These are phyloP conservation scores for Aphelenchoides bicaudatus DNA, from an alignment of 2,888 invertebrate species.

Conservation along the genomic window DNA sequence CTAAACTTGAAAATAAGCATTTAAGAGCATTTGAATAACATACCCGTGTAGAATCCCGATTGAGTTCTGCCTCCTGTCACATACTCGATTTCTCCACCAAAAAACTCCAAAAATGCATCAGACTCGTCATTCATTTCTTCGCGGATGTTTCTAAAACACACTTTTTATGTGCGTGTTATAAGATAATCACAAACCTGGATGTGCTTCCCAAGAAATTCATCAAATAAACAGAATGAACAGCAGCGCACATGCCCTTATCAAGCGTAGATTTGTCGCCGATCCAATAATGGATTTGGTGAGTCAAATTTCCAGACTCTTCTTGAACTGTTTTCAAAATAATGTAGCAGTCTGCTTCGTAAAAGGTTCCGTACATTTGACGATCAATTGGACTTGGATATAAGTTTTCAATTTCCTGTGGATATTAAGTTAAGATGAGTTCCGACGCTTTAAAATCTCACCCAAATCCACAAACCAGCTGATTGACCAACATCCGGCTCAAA, in stretches of 20 bases:
- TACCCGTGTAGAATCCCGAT: conserved; percentile 92
- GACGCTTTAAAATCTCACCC: too few relatives aligned
- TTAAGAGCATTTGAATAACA: background rate
- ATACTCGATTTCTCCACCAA: conserved; percentile 84
- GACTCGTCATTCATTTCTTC: conserved; percentile 97
- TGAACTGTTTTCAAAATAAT: conserved; percentile 68
- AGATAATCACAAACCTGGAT: conserved; percentile 39
- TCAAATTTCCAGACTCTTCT: conserved; percentile 68
- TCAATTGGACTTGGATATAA: too few relatives aligned
- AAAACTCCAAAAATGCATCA: conserved; percentile 86
- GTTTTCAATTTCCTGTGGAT: too few relatives aligned
- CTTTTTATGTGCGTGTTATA: background rate
- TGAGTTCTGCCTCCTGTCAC: conserved; percentile 95
- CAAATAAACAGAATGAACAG: conserved; percentile 97
- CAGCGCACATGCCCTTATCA: conserved; percentile 90
- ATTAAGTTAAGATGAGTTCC: too few relatives aligned
- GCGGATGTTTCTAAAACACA: conserved; percentile 70
- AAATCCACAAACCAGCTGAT: conserved; percentile 74
- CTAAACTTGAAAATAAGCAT: conserved; percentile 13
- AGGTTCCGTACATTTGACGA: conserved; percentile 91
- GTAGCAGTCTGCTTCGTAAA: conserved; percentile 93
- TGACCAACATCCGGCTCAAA: conserved; percentile 89
- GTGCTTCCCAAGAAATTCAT: conserved; percentile 86
- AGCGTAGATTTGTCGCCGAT: conserved; percentile 80
- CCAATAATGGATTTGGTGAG: conserved; percentile 98